Percentiles rank a stretch among this genome's conserved stretches.
These are phyloP conservation scores for Pseudococcus longispinus DNA, from an alignment of 2,888 invertebrate genomes.

Conservation along the genomic window DNA sequence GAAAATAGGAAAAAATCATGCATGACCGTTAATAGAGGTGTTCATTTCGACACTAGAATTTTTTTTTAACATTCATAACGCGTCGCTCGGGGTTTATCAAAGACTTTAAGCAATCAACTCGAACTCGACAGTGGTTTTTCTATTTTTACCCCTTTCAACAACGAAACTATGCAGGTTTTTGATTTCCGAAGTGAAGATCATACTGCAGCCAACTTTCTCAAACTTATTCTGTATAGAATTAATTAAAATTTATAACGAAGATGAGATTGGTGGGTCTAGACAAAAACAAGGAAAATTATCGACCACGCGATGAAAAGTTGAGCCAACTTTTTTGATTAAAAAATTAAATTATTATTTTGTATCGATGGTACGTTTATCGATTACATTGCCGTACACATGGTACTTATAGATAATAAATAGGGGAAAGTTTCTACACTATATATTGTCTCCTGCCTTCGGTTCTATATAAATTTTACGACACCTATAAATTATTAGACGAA, in stretches of 20 bases:
- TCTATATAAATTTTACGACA: slow-evolving; percentile 29
- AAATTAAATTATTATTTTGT: slow-evolving; percentile 42
- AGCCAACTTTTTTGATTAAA: slow-evolving; percentile 41
- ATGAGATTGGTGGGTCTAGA: neutral
- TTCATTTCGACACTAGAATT: neutral
- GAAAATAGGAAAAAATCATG: slow-evolving; percentile 25
- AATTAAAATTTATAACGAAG: slow-evolving; percentile 14
- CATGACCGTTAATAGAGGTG: slow-evolving; percentile 32
- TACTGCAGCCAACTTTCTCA: neutral
- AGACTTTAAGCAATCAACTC: slow-evolving; percentile 27
- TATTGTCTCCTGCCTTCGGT: neutral
- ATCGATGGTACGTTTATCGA: slow-evolving; percentile 1
- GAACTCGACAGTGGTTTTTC: neutral
- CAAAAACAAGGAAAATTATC: slow-evolving; percentile 9
- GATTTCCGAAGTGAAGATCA: neutral
- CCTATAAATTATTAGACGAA: neutral
- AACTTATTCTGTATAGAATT: neutral
- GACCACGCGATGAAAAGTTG: slow-evolving; percentile 25
- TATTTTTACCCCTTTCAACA: neutral
- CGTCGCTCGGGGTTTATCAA: neutral
- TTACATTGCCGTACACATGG: neutral
- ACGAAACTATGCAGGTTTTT: neutral
- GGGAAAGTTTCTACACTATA: neutral
- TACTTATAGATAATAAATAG: slow-evolving; percentile 6
- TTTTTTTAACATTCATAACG: slow-evolving; percentile 30